phyloP scores from a whole-genome alignment of 2,888 invertebrate species.

The Lepidocyrtoides sp. region DNA sequence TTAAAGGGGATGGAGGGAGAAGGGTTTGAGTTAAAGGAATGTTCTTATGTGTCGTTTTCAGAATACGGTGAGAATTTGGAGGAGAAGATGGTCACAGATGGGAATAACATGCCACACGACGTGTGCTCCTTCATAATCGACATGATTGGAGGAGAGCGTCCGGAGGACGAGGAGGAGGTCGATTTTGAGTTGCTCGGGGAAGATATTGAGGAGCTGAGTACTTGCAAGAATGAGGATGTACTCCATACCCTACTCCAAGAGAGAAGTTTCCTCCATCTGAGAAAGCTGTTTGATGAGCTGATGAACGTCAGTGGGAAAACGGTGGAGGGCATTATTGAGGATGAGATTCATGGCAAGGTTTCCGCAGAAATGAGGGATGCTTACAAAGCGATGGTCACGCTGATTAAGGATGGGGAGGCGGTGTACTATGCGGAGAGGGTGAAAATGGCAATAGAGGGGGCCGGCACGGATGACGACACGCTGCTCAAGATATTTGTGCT shows the following conservation, averaged over 20 bases:
- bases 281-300: background rate
- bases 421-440: constrained; percentile 87
- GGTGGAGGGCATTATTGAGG: background rate
- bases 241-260: constrained; percentile 13
- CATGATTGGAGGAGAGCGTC: constrained; percentile 84
- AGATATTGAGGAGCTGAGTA: constrained; percentile 86
- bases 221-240: background rate
- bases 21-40: no score
- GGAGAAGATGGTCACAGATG: background rate
- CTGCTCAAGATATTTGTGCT: constrained; percentile 87
- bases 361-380: background rate
- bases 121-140: constrained; percentile 14
- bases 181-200: constrained; percentile 88
- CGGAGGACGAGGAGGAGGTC: constrained; percentile 86
- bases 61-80: background rate
- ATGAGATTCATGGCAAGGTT: no score
- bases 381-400: constrained; percentile 77
- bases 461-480: constrained; percentile 87
- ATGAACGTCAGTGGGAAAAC: background rate
- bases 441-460: constrained; percentile 86
- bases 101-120: constrained; percentile 9
- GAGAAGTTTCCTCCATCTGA: background rate
- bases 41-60: background rate
- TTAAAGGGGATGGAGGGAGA: no score
- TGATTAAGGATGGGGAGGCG: no score